Conservation (phyloP, 1,140 invertebrate species). For the Trissolcus basalis region DNA sequence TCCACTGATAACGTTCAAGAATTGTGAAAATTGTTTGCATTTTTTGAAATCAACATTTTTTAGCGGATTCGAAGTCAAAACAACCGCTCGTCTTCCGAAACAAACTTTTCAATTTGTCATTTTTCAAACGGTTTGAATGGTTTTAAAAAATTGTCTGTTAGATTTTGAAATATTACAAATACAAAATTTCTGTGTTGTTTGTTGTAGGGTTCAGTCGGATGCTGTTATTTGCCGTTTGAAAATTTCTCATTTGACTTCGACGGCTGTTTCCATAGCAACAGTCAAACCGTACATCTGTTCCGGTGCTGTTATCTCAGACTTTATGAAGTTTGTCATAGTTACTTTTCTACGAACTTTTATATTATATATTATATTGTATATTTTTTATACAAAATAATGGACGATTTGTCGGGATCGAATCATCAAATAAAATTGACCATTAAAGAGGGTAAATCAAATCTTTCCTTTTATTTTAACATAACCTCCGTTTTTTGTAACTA, state of each 20-base stretch:
- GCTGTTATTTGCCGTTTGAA: background rate
- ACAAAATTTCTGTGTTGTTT: background rate
- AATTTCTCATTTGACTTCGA: conserved; percentile 1
- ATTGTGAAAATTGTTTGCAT: too few relatives aligned
- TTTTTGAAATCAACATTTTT: too few relatives aligned
- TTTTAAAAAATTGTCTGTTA: background rate
- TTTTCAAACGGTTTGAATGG: background rate
- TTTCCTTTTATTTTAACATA: conserved; percentile 22
- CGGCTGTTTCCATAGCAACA: conserved; percentile 43
- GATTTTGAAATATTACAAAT: background rate
- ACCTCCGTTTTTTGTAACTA: conserved; percentile 26
- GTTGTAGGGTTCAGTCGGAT: background rate
- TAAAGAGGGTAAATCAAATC: conserved; percentile 69
- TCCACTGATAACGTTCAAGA: too few relatives aligned
- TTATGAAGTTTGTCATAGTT: conserved; percentile 12
- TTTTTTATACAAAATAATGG: conserved; percentile 64
- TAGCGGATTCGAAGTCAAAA: too few relatives aligned
- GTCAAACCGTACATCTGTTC: conserved; percentile 4
- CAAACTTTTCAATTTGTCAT: too few relatives aligned
- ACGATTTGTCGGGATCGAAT: conserved; percentile 70
- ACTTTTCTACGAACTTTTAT: conserved; percentile 20
- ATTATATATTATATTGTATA: background rate
- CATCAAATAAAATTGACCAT: conserved; percentile 76
- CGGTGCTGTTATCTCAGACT: conserved; percentile 12
- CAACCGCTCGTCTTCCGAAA: too few relatives aligned